These are phyloP conservation scores for Huso huso DNA, from an alignment of 2,797 vertebrate species.

Conservation along the genomic window DNA sequence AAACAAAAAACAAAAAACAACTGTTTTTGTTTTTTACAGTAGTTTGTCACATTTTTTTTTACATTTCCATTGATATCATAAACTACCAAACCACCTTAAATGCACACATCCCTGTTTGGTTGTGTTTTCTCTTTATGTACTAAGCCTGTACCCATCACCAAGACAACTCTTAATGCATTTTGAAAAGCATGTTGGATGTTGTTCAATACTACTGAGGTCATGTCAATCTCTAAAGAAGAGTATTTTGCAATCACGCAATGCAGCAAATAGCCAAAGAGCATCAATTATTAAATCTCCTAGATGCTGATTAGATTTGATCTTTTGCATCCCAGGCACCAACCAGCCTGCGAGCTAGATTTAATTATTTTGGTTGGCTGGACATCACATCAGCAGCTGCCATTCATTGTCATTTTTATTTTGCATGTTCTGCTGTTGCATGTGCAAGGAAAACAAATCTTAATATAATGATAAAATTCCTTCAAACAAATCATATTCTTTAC, in stretches of 20 bases:
- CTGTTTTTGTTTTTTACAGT: no score
- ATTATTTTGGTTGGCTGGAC: constrained; percentile 9
- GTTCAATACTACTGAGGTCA: neutral
- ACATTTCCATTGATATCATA: no score
- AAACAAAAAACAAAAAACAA: no score
- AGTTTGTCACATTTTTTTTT: no score
- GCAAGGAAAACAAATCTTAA: neutral
- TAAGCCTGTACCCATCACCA: no score
- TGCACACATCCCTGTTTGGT: no score
- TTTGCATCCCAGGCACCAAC: constrained; percentile 6
- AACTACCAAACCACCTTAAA: no score
- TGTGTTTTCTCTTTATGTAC: no score
- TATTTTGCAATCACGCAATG: neutral
- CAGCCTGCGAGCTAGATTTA: constrained; percentile 6
- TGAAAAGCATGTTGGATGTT: neutral
- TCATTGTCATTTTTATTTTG: constrained; percentile 1
- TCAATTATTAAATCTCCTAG: neutral
- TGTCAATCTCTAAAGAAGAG: neutral
- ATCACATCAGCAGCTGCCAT: neutral
- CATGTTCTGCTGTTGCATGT: neutral
- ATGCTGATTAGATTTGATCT: constrained; percentile 5
- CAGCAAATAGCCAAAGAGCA: neutral
- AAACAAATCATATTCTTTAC: neutral
- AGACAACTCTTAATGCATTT: no score
- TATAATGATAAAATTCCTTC: neutral